A percentile compares a stretch with the other conserved stretches of the same genome.
phyloP scores from a whole-genome alignment of 2,113 vertebrate genomes.

The Tachysurus vachellii region DNA sequence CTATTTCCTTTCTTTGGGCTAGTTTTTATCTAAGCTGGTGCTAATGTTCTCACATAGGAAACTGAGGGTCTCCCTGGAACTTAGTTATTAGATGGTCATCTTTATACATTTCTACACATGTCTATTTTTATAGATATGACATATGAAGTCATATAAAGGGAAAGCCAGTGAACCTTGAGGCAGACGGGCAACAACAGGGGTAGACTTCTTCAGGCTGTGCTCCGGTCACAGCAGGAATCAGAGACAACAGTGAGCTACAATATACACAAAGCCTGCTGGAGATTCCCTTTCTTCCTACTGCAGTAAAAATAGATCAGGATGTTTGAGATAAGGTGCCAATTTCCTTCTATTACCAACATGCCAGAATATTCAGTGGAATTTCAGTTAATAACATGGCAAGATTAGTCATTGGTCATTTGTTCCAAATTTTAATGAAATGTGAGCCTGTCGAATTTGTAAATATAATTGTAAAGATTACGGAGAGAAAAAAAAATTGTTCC shows the following conservation, averaged over 20 bases:
- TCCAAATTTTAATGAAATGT: not conserved
- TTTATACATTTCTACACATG: not conserved
- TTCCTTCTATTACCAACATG: not conserved
- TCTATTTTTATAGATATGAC: too few species aligned
- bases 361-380: not conserved
- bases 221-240: not conserved
- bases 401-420: not conserved
- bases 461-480: not conserved
- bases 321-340: not conserved
- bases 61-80: not conserved
- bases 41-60: not conserved
- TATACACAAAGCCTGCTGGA: not conserved
- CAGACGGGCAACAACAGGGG: not conserved
- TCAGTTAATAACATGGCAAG: not conserved
- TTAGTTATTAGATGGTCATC: not conserved
- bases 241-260: not conserved
- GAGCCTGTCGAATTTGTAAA: not conserved
- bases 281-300: not conserved
- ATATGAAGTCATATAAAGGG: not conserved
- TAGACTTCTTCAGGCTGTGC: not conserved
- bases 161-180: not conserved
- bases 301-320: not conserved
- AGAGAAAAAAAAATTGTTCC: not conserved
- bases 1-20: not conserved
- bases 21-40: not conserved